phyloP scores from a whole-genome alignment of 2,113 vertebrate genomes.

The Struthio camelus region DNA sequence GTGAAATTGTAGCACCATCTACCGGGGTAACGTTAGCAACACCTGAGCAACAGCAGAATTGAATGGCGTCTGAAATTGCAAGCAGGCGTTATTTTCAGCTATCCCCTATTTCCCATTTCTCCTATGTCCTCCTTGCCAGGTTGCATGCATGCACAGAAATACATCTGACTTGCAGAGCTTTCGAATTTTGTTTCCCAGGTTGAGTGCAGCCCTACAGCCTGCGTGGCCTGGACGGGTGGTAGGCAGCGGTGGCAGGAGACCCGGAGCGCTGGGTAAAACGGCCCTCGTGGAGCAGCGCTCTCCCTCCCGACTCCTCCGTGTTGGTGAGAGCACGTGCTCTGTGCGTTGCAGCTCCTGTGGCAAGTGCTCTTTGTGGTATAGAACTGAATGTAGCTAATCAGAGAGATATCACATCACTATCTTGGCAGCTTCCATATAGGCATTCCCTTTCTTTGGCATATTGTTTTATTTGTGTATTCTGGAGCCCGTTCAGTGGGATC shows the following conservation, averaged over 20 bases:
- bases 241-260: not conserved
- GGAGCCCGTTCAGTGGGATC: not conserved
- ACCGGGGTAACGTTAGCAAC: not conserved
- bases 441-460: not conserved
- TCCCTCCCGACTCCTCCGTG: accelerated
- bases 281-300: not conserved
- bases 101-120: not conserved
- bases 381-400: not conserved
- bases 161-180: not conserved
- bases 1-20: not conserved
- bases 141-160: accelerated
- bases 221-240: accelerated
- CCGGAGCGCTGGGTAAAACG: accelerated
- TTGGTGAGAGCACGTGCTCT: not conserved
- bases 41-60: not conserved
- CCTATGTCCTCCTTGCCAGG: too few relatives aligned
- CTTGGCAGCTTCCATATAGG: not conserved
- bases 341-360: not conserved
- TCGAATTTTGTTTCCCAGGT: not conserved
- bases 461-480: not conserved
- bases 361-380: not conserved
- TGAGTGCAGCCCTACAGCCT: not conserved
- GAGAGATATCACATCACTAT: not conserved
- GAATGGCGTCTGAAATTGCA: not conserved
- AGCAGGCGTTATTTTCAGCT: not conserved